Evolutionary conservation across 2,797 vertebrate species (phyloP).

Genomic region (Xiphorhynchus erythropygius): DNA sequence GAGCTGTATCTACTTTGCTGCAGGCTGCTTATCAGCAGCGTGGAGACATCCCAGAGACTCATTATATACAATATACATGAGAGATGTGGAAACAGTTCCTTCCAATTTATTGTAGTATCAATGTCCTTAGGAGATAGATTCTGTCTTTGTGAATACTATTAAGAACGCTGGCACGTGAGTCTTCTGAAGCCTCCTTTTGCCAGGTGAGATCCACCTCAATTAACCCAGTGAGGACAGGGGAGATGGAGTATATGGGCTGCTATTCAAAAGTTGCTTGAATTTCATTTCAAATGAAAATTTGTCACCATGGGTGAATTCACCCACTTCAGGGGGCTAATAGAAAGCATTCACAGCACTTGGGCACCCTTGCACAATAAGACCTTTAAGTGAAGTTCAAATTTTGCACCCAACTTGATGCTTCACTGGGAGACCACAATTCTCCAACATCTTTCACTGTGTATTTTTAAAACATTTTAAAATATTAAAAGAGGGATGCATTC

Average conservation of each 20-base stretch:
- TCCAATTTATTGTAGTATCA: constrained; percentile 29
- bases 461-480: not conserved
- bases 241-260: not conserved
- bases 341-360: not conserved
- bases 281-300: constrained; percentile 36
- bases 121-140: constrained; percentile 47
- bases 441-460: not conserved
- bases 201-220: constrained; percentile 53
- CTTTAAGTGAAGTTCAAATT: not conserved
- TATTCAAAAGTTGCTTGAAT: constrained; percentile 6
- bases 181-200: not conserved
- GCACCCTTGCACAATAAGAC: not conserved
- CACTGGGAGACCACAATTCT: not conserved
- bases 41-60: constrained; percentile 47
- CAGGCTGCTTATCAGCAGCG: constrained; percentile 53
- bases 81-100: constrained; percentile 38
- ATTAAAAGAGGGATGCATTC: not conserved
- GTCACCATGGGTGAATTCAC: constrained; percentile 25
- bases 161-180: not conserved
- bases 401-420: not conserved
- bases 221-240: constrained; percentile 39
- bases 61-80: constrained; percentile 54
- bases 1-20: constrained; percentile 50
- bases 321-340: not conserved
- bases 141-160: not conserved